Evolutionary conservation across 2,888 invertebrate species (phyloP).

Genomic region (Busseola fusca): DNA sequence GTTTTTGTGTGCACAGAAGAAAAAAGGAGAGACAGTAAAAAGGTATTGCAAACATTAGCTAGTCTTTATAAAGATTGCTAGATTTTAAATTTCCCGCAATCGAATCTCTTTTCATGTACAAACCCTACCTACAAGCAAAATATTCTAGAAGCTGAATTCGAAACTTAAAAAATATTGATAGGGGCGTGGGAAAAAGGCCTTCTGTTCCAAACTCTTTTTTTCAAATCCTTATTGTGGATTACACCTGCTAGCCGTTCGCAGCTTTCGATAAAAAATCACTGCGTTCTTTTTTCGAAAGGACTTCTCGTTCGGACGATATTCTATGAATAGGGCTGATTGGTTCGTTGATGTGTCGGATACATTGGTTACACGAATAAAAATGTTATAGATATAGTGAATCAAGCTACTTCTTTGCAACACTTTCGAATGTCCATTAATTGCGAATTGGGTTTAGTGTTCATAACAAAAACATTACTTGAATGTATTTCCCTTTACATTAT

Average conservation of each 20-base stretch:
- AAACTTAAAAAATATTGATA: conserved; percentile 81
- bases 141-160: conserved; percentile 66
- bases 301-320: conserved; percentile 80
- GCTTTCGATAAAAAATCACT: conserved; percentile 86
- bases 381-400: conserved; percentile 7
- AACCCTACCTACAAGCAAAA: conserved; percentile 40
- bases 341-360: conserved; percentile 42
- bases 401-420: neutral
- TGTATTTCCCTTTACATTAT: neutral
- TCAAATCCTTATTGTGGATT: conserved; percentile 86
- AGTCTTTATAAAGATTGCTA: neutral
- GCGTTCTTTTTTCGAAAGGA: conserved; percentile 81
- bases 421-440: neutral
- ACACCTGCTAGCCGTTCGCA: conserved; percentile 88
- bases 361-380: conserved; percentile 13
- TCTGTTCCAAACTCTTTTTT: conserved; percentile 85
- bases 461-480: neutral
- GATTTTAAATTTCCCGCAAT: neutral
- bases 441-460: neutral
- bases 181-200: conserved; percentile 88
- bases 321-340: conserved; percentile 65
- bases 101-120: neutral
- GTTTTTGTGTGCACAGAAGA: neutral
- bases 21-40: neutral
- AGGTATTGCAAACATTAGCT: neutral